phyloP scores from a whole-genome alignment of 2,113 vertebrate genomes.

The Sminthopsis crassicaudata region DNA sequence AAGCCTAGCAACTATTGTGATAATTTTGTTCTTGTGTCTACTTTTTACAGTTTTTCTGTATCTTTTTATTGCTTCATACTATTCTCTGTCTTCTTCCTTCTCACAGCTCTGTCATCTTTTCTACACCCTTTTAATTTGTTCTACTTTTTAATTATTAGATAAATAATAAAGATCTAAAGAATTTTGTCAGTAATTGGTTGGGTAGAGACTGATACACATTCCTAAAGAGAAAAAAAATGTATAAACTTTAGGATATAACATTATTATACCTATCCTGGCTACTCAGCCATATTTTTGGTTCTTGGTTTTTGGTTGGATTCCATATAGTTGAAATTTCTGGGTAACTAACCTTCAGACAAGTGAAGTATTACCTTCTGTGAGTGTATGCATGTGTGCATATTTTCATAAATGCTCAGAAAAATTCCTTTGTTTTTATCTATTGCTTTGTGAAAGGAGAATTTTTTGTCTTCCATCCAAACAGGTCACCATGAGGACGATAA shows the following conservation, averaged over 20 bases:
- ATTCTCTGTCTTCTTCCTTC: background rate
- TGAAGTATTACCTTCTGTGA: background rate
- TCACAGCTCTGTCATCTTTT: background rate
- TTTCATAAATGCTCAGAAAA: background rate
- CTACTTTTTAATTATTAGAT: background rate
- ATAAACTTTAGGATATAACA: background rate
- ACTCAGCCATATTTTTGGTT: background rate
- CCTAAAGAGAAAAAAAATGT: background rate
- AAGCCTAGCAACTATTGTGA: background rate
- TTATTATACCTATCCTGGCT: background rate
- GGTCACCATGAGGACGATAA: slow-evolving; percentile 77
- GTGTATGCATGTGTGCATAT: background rate
- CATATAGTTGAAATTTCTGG: background rate
- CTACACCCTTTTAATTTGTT: background rate
- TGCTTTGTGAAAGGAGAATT: slow-evolving; percentile 67
- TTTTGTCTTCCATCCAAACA: slow-evolving; percentile 78
- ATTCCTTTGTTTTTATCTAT: slow-evolving; percentile 40
- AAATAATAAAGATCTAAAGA: background rate
- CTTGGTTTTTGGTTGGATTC: background rate
- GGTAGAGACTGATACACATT: background rate
- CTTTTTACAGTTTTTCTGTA: background rate
- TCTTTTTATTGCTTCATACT: background rate
- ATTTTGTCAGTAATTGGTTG: background rate
- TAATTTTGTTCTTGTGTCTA: background rate
- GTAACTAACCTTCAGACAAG: background rate